Conservation (phyloP, 2,113 vertebrate species). For the Nipponia nippon region DNA sequence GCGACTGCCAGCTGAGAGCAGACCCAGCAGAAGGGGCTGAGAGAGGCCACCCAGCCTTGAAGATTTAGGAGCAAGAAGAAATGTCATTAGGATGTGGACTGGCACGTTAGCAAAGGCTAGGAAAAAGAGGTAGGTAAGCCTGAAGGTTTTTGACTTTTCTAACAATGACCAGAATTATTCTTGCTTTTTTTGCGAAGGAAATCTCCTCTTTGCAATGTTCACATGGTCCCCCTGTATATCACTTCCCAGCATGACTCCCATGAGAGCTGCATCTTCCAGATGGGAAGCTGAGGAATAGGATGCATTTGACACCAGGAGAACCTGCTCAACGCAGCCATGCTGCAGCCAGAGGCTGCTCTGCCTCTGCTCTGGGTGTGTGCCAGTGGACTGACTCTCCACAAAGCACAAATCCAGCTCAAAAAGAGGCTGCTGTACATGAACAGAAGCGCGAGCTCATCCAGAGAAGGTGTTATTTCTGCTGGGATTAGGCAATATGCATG, state of each 20-base stretch:
- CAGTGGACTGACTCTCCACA: not conserved
- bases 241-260: not conserved
- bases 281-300: not conserved
- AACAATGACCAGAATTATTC: not conserved
- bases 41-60: not conserved
- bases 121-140: not conserved
- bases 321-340: rapidly evolving
- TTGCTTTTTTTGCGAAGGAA: not conserved
- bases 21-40: not conserved
- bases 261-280: not conserved
- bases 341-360: not conserved
- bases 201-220: not conserved
- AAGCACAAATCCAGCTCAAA: not conserved
- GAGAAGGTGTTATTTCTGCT: constrained; percentile 28
- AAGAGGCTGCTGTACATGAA: not conserved
- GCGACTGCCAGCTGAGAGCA: not conserved
- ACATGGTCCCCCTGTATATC: no score
- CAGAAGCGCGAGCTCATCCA: not conserved
- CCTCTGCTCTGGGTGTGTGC: not conserved
- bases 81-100: not conserved
- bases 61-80: not conserved
- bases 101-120: not conserved
- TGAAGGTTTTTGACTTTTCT: not conserved
- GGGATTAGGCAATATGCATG: constrained; percentile 70
- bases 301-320: not conserved